phyloP scores from a whole-genome alignment of 2,888 invertebrate genomes.

The Folsomia manolachei region DNA sequence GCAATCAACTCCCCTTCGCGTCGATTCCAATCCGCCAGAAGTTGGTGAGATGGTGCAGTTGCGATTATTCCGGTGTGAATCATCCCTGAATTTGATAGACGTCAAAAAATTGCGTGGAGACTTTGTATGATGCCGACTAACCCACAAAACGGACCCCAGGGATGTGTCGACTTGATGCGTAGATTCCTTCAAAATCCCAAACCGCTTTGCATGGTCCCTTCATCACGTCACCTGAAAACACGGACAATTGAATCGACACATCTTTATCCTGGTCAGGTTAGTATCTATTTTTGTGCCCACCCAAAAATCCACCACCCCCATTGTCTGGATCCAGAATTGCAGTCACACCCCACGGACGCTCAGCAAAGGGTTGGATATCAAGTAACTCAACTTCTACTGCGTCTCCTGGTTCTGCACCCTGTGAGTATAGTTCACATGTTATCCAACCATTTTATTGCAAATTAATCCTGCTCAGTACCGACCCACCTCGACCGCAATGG shows the following conservation, averaged over 20 bases:
- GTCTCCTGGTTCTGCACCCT: constrained; percentile 44
- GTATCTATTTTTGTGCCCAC: no score
- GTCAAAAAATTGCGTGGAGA: not conserved
- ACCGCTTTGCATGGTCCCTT: constrained; percentile 35
- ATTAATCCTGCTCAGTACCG: no score
- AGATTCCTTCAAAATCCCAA: constrained; percentile 46
- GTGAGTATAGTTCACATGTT: no score
- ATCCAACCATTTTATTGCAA: no score
- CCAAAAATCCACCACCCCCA: constrained; percentile 41
- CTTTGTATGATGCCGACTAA: not conserved
- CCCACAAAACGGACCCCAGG: constrained; percentile 38
- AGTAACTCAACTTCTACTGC: constrained; percentile 40
- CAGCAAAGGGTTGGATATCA: constrained; percentile 37
- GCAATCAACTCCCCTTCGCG: constrained; percentile 34
- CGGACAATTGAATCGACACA: no score
- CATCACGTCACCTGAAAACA: constrained; percentile 24
- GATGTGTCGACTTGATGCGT: constrained; percentile 40
- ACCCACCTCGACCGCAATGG: constrained; percentile 35
- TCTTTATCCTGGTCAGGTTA: no score
- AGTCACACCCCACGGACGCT: constrained; percentile 41
- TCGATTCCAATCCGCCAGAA: constrained; percentile 37
- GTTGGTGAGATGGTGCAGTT: constrained; percentile 36
- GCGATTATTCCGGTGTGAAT: constrained; percentile 43
- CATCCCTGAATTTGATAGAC: constrained; percentile 22
- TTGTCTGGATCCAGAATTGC: constrained; percentile 22